Conservation (phyloP, 2,113 vertebrate genomes). For the Pholis gunnellus region DNA sequence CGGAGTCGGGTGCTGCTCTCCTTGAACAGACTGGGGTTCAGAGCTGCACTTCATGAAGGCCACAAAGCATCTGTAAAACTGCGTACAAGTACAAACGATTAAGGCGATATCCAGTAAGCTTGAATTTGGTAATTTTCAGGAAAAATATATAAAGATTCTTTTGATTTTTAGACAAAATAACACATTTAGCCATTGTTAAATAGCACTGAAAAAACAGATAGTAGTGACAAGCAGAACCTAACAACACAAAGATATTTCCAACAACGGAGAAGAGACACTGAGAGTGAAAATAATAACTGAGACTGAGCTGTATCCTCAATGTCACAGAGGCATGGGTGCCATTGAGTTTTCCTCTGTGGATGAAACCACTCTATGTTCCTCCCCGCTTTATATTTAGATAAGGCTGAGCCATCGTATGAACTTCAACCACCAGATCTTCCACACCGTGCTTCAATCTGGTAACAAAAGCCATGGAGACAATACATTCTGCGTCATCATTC, state of each 20-base stretch:
- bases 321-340: background rate
- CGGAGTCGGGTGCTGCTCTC: conserved; percentile 30
- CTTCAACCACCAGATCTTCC: background rate
- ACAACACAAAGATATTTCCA: background rate
- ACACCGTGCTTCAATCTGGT: background rate
- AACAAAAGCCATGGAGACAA: background rate
- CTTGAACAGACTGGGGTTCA: conserved; percentile 48
- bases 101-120: background rate
- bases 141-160: background rate
- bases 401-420: background rate
- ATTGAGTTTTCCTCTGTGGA: background rate
- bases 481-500: background rate
- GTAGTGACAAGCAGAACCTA: too few species aligned
- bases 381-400: background rate
- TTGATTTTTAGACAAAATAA: background rate
- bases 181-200: background rate
- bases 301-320: background rate
- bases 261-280: background rate
- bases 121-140: background rate
- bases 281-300: background rate
- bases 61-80: conserved; percentile 80
- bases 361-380: background rate
- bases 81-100: conserved; percentile 6
- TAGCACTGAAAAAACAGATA: background rate
- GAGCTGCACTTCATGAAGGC: conserved; percentile 75